Percentiles rank a stretch among this genome's conserved stretches.
Conservation (phyloP, 2,797 vertebrate genomes). For the Myripristis jacobus region DNA sequence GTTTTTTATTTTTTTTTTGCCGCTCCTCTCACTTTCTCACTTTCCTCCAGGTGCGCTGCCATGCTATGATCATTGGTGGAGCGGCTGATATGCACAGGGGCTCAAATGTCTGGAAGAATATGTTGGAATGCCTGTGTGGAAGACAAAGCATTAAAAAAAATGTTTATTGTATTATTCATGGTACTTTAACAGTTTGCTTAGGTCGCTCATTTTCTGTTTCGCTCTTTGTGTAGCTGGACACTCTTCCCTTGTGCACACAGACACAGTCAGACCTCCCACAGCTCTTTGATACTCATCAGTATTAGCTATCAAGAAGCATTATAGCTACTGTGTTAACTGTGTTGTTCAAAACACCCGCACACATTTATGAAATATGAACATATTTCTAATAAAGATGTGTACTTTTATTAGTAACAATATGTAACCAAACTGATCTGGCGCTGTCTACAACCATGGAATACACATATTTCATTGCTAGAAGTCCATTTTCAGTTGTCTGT, state of each 20-base stretch:
- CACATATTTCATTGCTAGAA: conserved; percentile 28
- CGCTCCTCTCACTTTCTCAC: conserved; percentile 83
- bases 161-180: conserved; percentile 86
- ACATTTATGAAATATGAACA: background rate
- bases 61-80: conserved; percentile 82
- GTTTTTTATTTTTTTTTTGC: conserved; percentile 78
- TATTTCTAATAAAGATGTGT: background rate
- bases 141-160: conserved; percentile 79
- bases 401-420: background rate
- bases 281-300: conserved; percentile 17
- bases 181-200: conserved; percentile 84
- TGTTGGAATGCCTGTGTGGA: conserved; percentile 76
- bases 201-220: conserved; percentile 32
- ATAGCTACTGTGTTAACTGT: background rate
- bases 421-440: background rate
- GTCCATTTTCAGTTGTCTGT: conserved; percentile 2
- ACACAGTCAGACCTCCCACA: conserved; percentile 15
- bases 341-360: background rate
- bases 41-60: conserved; percentile 85
- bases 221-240: conserved; percentile 24
- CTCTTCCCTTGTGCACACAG: conserved; percentile 9
- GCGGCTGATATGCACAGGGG: conserved; percentile 83
- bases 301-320: conserved; percentile 15
- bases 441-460: conserved; percentile 27
- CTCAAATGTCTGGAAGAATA: conserved; percentile 80